Evolutionary conservation across 2,797 vertebrate species (phyloP).

Genomic region (Aphelocoma californica): DNA sequence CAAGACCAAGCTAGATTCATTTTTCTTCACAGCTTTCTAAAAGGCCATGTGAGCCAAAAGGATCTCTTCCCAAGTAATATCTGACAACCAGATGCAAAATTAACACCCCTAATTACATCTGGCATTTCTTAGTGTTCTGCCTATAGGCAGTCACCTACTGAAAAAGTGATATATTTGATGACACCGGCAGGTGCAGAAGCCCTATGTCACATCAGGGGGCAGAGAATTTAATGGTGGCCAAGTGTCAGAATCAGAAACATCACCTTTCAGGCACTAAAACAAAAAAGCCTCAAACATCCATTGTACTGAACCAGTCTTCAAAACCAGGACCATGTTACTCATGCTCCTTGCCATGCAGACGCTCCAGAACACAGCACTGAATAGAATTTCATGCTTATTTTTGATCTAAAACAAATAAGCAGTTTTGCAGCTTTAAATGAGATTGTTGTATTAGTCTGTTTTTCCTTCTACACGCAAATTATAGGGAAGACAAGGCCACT

Average conservation of each 20-base stretch:
- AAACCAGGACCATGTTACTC: neutral
- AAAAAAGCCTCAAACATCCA: neutral
- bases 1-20: neutral
- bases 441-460: neutral
- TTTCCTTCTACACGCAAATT: neutral
- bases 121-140: neutral
- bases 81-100: conserved; percentile 12
- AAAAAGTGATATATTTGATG: neutral
- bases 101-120: neutral
- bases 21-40: neutral
- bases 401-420: neutral
- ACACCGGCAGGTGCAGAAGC: neutral
- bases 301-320: neutral
- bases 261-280: neutral
- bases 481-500: neutral
- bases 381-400: neutral
- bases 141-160: neutral
- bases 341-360: neutral
- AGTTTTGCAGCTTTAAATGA: neutral
- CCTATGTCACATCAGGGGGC: neutral
- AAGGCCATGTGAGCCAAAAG: neutral
- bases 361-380: neutral
- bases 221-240: neutral
- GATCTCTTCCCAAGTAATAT: neutral
- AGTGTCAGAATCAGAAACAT: neutral